Conservation (phyloP, 2,797 vertebrate genomes). For the Centroberyx gerrardi region DNA sequence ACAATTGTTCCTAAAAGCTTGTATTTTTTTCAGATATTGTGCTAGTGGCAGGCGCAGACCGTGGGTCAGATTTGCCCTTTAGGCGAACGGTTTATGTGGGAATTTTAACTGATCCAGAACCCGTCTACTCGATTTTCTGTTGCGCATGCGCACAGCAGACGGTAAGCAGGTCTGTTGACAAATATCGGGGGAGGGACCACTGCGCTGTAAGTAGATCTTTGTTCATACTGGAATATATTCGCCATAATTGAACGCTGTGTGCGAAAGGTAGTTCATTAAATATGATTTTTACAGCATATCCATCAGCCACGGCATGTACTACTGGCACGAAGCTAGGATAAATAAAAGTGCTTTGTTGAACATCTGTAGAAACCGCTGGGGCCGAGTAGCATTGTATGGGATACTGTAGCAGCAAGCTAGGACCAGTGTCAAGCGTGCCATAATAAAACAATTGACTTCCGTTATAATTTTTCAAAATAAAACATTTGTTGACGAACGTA, state of each 20-base stretch:
- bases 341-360: slow-evolving; percentile 43
- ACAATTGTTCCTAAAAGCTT: not conserved
- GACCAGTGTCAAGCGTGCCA: not conserved
- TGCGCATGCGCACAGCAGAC: slow-evolving; percentile 64
- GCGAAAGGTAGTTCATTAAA: accelerated
- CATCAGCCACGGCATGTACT: accelerated
- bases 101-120: slow-evolving; percentile 1
- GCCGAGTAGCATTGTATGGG: slow-evolving; percentile 42
- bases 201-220: slow-evolving; percentile 79
- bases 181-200: slow-evolving; percentile 76
- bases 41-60: no score
- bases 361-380: slow-evolving; percentile 76
- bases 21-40: no score
- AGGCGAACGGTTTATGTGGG: accelerated
- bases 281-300: accelerated
- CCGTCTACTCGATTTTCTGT: slow-evolving; percentile 4
- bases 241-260: not conserved
- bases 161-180: slow-evolving; percentile 69
- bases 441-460: not conserved
- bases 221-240: slow-evolving; percentile 38
- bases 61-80: not conserved
- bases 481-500: accelerated
- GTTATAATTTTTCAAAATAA: not conserved
- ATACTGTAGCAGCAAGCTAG: slow-evolving; percentile 27
- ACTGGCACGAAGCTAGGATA: not conserved